Evolutionary conservation across 2,888 invertebrate species (phyloP), one percentile per base, ranked within the genome.

Genomic region (Nomada flava): DNA sequence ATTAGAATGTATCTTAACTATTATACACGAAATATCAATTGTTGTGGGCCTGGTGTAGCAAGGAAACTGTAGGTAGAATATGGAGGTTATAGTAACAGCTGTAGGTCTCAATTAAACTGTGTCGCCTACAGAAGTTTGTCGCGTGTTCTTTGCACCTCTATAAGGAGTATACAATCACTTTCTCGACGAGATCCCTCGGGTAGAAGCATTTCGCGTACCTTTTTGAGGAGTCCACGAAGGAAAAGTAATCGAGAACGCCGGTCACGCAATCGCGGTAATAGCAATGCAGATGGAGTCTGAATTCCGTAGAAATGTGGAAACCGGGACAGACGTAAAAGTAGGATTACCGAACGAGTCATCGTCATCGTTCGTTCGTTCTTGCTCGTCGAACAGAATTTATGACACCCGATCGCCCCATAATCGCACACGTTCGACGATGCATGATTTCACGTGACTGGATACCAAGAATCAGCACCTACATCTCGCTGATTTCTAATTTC

Each of bases 401-500:
- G 76, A 76, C 69, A 60, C 60, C 79, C 57, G 73, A 71, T 68
- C 64, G 69, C 36, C 57, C 71, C 26, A 62, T 71, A 44, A 82
- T 79, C 84, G 50, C 72, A 47, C 76, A 36, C 68, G 70, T 63
- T 75, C 73, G 65, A 29, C 23, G 44, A 29, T 63, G 36, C 60
- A 62, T 68, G 88, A 71, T 84, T 87, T 84, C 84, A 76, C 84
- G 79, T 69, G 79, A 79, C 76, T 79, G 65, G 64, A 79, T 71
- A 74, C 65, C 59, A 23, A 55, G 63, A 73, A 79, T 85, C 77
- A 59, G 81, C 83, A 83, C 82, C 87, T 76, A 82, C 87, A 67
- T 85, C 76, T 63, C 59, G 57, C 60, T 29, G 82, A 87, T 87
- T 85, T 88, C 86, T 88, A 86, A 88, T 86, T 87, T 87, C 79